A percentile compares a stretch with the other conserved stretches of the same genome.
phyloP scores from a whole-genome alignment of 2,888 invertebrate species.

The Pinctada fucata region DNA sequence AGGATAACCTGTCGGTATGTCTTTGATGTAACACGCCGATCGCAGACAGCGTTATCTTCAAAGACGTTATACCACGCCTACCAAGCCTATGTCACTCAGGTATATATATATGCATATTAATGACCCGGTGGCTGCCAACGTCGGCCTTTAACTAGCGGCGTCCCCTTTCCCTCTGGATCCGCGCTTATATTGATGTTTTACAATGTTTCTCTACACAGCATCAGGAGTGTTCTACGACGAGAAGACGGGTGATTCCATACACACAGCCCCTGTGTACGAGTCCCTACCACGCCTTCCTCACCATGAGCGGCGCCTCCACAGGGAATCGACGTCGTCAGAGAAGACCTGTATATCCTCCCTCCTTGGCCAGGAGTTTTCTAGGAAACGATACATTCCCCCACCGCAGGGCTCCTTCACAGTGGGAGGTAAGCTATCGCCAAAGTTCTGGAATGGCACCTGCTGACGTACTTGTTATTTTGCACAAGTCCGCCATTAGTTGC shows the following conservation, averaged over 20 bases:
- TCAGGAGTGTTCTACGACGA: constrained; percentile 35
- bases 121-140: too few species aligned
- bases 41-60: too few species aligned
- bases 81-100: too few species aligned
- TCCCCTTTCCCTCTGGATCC: too few species aligned
- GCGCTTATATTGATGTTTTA: too few species aligned
- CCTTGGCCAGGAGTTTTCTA: constrained; percentile 48
- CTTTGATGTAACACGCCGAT: too few species aligned
- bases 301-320: constrained; percentile 30
- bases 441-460: not conserved
- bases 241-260: constrained; percentile 33
- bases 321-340: constrained; percentile 25
- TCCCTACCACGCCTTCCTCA: constrained; percentile 19
- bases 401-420: constrained; percentile 33
- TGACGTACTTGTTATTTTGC: too few species aligned
- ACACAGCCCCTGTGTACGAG: constrained; percentile 6
- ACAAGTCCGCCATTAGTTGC: too few species aligned
- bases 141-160: too few species aligned
- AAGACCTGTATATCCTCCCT: constrained; percentile 51
- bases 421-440: constrained; percentile 15
- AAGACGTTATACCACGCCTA: too few species aligned
- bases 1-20: too few species aligned
- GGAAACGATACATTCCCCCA: constrained; percentile 50
- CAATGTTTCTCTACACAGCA: constrained; percentile 3
- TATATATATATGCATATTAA: too few species aligned